A percentile compares a stretch with the other conserved stretches of the same genome.
phyloP scores from a whole-genome alignment of 30 jellyfish, hydroid and myxozoan genomes.

The Chironex yamaguchii region DNA sequence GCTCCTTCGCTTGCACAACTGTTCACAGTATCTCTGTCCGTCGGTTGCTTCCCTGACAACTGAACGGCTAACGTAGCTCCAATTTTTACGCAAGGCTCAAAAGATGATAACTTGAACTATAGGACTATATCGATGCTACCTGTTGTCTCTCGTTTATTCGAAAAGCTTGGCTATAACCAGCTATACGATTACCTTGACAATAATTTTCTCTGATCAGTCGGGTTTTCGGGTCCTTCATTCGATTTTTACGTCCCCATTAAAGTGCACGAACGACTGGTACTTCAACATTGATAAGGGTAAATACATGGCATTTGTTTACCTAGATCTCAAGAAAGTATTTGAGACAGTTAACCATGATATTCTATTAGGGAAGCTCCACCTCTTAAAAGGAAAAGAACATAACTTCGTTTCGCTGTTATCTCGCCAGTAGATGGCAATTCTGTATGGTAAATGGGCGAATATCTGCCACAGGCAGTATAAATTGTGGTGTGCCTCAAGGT shows the following conservation, averaged over 20 bases:
- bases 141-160: slow-evolving; percentile 47
- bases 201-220: slow-evolving; percentile 59
- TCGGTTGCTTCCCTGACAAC: slow-evolving; percentile 30
- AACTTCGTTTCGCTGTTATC: slow-evolving; percentile 31
- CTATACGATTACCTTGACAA: slow-evolving; percentile 44
- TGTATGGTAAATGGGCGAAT: slow-evolving; percentile 36
- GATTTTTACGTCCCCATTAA: slow-evolving; percentile 29
- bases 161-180: slow-evolving; percentile 49
- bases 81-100: not conserved
- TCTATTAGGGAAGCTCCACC: slow-evolving; percentile 44
- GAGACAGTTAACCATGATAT: slow-evolving; percentile 36
- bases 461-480: slow-evolving; percentile 20
- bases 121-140: slow-evolving; percentile 55
- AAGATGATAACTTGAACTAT: slow-evolving; percentile 17
- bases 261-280: slow-evolving; percentile 69
- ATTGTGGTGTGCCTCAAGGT: slow-evolving; percentile 52
- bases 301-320: slow-evolving; percentile 48
- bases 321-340: slow-evolving; percentile 57
- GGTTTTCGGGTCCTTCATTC: slow-evolving; percentile 63
- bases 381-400: slow-evolving; percentile 51
- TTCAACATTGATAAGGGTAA: slow-evolving; percentile 52
- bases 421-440: slow-evolving; percentile 28
- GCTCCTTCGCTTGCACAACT: slow-evolving; percentile 46
- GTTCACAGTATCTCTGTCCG: slow-evolving; percentile 41
- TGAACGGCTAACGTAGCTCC: slow-evolving; percentile 47